These are phyloP conservation scores for Psilopsiagon aurifrons DNA, from an alignment of 2,113 vertebrate genomes.

Conservation along the genomic window DNA sequence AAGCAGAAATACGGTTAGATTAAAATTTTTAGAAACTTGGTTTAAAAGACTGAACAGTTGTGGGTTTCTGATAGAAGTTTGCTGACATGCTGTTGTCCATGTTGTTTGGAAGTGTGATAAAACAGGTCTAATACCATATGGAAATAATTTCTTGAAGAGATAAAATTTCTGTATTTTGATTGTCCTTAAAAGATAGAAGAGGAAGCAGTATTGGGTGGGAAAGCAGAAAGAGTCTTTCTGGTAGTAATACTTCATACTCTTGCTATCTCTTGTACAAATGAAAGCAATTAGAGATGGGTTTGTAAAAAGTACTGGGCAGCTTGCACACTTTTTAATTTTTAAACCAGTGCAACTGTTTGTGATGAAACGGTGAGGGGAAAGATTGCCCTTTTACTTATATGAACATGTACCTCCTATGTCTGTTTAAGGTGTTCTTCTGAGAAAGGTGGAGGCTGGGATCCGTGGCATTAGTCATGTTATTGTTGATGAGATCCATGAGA, in stretches of 20 bases:
- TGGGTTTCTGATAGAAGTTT: neutral
- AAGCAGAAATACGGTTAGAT: neutral
- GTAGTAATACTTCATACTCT: neutral
- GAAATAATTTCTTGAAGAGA: neutral
- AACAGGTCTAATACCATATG: neutral
- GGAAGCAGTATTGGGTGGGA: neutral
- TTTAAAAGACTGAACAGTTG: neutral
- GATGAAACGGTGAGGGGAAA: neutral
- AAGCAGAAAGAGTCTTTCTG: neutral
- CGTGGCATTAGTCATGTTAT: constrained; percentile 97
- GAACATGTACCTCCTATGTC: neutral
- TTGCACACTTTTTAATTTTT: neutral
- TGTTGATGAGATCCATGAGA: constrained; percentile 97
- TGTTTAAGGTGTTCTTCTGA: constrained; percentile 87
- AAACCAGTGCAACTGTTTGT: neutral
- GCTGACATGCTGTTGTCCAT: rapidly evolving
- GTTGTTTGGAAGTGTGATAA: neutral
- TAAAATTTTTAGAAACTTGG: neutral
- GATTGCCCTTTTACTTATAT: neutral
- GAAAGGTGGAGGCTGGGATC: constrained; percentile 94
- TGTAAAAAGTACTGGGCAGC: neutral
- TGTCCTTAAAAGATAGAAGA: neutral
- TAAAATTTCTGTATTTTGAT: neutral
- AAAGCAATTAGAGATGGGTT: neutral
- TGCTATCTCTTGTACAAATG: neutral